These are phyloP conservation scores for Mantis religiosa DNA, from an alignment of 2,888 invertebrate species.

Conservation along the genomic window DNA sequence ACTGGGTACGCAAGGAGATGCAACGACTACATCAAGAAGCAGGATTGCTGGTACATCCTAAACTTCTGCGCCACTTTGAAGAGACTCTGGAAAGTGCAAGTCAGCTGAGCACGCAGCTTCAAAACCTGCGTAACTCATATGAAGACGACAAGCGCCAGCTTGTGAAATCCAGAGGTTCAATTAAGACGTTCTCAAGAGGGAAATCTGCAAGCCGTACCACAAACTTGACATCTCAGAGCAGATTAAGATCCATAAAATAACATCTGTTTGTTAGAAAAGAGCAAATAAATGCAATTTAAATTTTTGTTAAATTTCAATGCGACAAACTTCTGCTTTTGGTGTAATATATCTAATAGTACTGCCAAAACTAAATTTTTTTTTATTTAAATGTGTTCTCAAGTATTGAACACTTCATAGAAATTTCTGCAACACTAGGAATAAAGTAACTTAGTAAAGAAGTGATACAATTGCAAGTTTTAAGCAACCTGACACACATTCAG, in stretches of 20 bases:
- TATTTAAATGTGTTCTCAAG: no score
- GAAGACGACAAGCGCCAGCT: not conserved
- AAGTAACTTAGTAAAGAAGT: no score
- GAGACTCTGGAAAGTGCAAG: not conserved
- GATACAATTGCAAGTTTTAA: no score
- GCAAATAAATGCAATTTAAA: no score
- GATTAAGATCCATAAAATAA: not conserved
- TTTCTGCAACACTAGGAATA: no score
- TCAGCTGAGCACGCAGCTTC: not conserved
- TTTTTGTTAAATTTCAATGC: no score
- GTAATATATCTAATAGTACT: no score
- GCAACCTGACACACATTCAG: no score
- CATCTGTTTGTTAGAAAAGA: no score
- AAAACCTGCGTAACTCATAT: conserved; percentile 6
- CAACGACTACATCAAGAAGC: conserved; percentile 45
- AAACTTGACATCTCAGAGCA: not conserved
- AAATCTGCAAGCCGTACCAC: not conserved
- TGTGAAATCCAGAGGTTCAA: not conserved
- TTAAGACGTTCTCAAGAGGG: not conserved
- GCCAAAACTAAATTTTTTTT: no score
- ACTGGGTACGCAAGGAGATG: conserved; percentile 44
- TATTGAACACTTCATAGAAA: no score
- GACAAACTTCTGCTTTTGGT: no score
- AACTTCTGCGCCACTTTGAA: conserved; percentile 49
- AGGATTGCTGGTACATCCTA: conserved; percentile 50